Base-by-base conservation (phyloP, 2,888 invertebrate genomes). In the Caenorhabditis macrosperma region DNA sequence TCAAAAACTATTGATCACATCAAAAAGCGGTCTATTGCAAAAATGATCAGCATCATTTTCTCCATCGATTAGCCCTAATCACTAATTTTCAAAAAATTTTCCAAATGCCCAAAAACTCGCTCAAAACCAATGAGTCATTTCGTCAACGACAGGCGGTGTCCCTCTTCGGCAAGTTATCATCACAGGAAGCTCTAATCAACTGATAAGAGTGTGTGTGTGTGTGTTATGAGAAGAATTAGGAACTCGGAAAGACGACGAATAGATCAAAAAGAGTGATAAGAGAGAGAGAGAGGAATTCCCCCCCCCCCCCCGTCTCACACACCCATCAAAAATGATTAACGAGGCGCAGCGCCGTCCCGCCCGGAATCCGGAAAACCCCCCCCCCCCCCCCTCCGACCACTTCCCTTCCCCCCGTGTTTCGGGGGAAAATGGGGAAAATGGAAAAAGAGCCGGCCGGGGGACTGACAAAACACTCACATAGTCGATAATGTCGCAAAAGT, bases 401-500 rank as follows among this genome's bases (percentile, higher is more conserved):
- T n/a, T n/a, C n/a, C n/a, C n/a, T n/a, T n/a, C n/a, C n/a, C n/a
- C n/a, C n/a, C n/a, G n/a, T n/a, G n/a, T n/a, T n/a, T n/a, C n/a
- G n/a, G n/a, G n/a, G n/a, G n/a, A n/a, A n/a, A n/a, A 17, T 17
- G 9, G 3, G 44, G 3, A 38, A 5, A 12, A 9, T 3, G n/a
- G 17, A 44, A 17, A 26, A 50, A 12, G 46, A 10, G 15, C 44
- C 3, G 15, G 44, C 4, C 15, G 44, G 15, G 15, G 12, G 15
- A 44, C 4, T 4, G 3, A 15, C n/a, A 33, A 33, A 30, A 48
- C 26, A 72, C 75, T 63, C 46, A 80, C 85, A 71, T 75, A 69
- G 52, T 82, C 82, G 46, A 69, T 52, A 28, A 85, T 54, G 3
- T 75, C 67, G 61, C 85, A 85, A 64, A 85, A 84, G 59, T 85